Evolutionary conservation across 2,888 invertebrate species (phyloP).

Genomic region (Pachliopta kotzebuea): DNA sequence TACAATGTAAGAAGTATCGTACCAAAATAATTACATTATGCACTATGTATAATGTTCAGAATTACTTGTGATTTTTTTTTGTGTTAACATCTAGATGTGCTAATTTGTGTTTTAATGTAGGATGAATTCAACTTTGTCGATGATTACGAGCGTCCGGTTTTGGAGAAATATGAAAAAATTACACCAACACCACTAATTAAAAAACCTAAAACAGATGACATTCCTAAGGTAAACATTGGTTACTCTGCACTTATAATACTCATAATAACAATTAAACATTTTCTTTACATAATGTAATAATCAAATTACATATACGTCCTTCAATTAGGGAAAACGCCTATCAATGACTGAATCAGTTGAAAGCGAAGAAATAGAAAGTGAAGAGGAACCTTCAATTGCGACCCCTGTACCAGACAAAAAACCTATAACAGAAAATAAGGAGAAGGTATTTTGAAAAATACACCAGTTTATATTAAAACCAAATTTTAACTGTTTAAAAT

Average conservation of each 20-base stretch:
- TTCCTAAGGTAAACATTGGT: constrained; percentile 67
- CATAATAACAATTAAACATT: constrained; percentile 11
- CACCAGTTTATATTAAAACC: constrained; percentile 3
- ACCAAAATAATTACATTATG: background rate
- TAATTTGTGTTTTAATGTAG: constrained; percentile 68
- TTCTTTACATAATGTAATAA: constrained; percentile 12
- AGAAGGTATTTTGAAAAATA: constrained; percentile 48
- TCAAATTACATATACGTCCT: constrained; percentile 25
- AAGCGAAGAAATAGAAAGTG: constrained; percentile 68
- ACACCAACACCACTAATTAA: constrained; percentile 77
- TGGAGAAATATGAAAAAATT: constrained; percentile 86
- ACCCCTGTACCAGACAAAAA: constrained; percentile 63
- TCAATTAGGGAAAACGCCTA: constrained; percentile 64
- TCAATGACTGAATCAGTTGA: constrained; percentile 68
- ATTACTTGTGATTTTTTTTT: background rate
- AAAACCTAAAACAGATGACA: constrained; percentile 72
- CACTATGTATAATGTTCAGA: background rate
- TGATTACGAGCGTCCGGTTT: constrained; percentile 88
- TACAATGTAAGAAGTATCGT: background rate
- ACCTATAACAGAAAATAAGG: constrained; percentile 52
- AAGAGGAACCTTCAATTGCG: constrained; percentile 64
- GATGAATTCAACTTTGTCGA: constrained; percentile 79
- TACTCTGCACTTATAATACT: constrained; percentile 41
- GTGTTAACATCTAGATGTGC: constrained; percentile 60
- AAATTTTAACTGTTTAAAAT: background rate